Evolutionary conservation across 1,140 invertebrate species (phyloP).

Genomic region (Cyclargus thomasi): DNA sequence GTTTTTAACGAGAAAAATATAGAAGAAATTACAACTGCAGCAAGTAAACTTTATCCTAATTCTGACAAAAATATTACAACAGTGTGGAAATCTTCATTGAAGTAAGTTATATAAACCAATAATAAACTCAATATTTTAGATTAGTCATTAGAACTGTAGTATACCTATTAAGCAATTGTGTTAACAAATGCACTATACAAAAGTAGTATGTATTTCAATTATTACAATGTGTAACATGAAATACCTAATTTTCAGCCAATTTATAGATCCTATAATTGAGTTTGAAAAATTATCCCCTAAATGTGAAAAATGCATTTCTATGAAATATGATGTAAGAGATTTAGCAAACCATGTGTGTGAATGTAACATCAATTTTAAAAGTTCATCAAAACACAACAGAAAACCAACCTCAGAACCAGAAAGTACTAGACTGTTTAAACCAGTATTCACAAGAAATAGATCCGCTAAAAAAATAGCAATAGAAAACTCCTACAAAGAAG

Average conservation of each 20-base stretch:
- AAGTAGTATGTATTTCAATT: neutral
- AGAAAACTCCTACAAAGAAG: neutral
- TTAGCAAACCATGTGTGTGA: conserved; percentile 40
- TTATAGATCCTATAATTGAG: conserved; percentile 37
- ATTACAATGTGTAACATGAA: neutral
- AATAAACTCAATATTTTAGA: no score
- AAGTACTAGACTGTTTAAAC: conserved; percentile 5
- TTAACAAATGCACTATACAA: no score
- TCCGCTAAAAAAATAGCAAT: neutral
- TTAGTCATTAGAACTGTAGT: no score
- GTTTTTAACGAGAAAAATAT: conserved; percentile 27
- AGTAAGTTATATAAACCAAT: no score
- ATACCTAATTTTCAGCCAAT: conserved; percentile 37
- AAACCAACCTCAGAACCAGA: neutral
- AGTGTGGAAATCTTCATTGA: conserved; percentile 42
- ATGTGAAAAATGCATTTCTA: conserved; percentile 38
- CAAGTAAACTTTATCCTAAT: conserved; percentile 33
- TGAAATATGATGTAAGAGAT: conserved; percentile 27
- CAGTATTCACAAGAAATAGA: conserved; percentile 1
- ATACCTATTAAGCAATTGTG: no score
- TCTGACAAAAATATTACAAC: conserved; percentile 30
- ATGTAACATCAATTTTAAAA: conserved; percentile 31
- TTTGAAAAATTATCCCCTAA: conserved; percentile 39
- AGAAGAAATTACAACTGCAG: conserved; percentile 33
- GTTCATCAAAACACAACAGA: neutral